Base-by-base conservation (phyloP, 1,140 invertebrate species). In the Telenomus remus region DNA sequence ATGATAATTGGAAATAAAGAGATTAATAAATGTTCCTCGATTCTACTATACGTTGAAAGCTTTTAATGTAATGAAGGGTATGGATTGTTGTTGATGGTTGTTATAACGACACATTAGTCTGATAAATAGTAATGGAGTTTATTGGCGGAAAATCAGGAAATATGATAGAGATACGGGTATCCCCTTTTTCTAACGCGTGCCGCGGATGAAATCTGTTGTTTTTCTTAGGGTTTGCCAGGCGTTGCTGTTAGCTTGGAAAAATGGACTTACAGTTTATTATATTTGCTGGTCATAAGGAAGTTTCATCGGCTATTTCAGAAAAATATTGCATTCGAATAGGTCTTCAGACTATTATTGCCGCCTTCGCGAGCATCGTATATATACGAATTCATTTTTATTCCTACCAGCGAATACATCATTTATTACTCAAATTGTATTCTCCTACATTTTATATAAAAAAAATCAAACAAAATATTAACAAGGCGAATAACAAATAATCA, bases 71-170 rank as follows among this genome's bases (percentile, higher is more conserved):
- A 69, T 64, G 77, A 77, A 80, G 57, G 72, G 78, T 83, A 85
- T 84, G 84, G 85, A 87, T 88, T 83, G 81, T 87, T 84, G 86
- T 87, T 87, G 87, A 86, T 84, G 84, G 82, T 70, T 81, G 84
- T 85, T 84, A 84, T 87, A 84, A 87, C 84, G 79, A 85, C 77
- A 81, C 85, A 88, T 87, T 88, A 87, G 83, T 64, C 84, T 87
- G 87, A 87, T 88, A 87, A 88, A 87, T 87, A 88, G 87, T 87
- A 87, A 88, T 87, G 84, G 85, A 76, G 82, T 85, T 87, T 87
- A 88, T 87, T 86, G 85, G 86, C 81, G 84, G 81, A 87, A 86
- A 87, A 88, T 88, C 85, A 88, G 86, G 78, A 88, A 86, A 87
- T 87, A 88, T 86, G 84, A 87, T 81, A 78, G 79, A 74, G 69